Percentiles rank a stretch among this genome's conserved stretches.
Conservation (phyloP, 2,888 invertebrate genomes). For the Hypselothyrea guttata region DNA sequence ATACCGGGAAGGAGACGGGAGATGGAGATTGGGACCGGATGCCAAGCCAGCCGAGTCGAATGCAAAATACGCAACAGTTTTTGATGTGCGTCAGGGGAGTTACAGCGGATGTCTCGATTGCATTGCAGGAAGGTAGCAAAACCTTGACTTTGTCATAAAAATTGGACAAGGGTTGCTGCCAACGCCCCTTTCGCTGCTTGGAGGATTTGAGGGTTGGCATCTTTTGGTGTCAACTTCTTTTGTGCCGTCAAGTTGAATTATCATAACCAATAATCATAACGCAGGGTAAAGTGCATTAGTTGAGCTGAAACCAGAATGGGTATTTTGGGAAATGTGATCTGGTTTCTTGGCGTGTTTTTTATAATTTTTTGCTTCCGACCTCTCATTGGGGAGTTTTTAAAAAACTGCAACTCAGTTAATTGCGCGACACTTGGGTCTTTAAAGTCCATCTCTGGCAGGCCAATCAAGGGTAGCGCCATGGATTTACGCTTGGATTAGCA, state of each 20-base stretch:
- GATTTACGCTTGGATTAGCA: slow-evolving; percentile 47
- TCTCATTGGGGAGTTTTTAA: slow-evolving; percentile 69
- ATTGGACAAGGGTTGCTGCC: too few species aligned
- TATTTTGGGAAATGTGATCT: slow-evolving; percentile 48
- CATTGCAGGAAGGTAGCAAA: slow-evolving; percentile 36
- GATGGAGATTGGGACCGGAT: slow-evolving; percentile 30
- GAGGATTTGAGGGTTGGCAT: not conserved
- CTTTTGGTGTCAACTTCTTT: slow-evolving; percentile 63
- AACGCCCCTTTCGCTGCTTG: not conserved
- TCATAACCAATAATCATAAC: slow-evolving; percentile 75
- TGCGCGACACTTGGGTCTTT: slow-evolving; percentile 59
- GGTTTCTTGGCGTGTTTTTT: slow-evolving; percentile 19
- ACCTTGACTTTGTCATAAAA: slow-evolving; percentile 38
- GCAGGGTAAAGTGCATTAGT: slow-evolving; percentile 59
- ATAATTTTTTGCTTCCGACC: slow-evolving; percentile 13
- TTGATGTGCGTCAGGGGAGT: slow-evolving; percentile 71
- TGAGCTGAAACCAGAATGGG: slow-evolving; percentile 10
- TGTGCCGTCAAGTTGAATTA: slow-evolving; percentile 70
- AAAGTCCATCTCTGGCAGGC: slow-evolving; percentile 6
- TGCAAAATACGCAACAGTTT: slow-evolving; percentile 76
- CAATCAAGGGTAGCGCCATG: slow-evolving; percentile 46
- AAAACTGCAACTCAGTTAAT: slow-evolving; percentile 56
- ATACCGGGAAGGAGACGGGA: slow-evolving; percentile 17
- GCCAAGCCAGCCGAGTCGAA: slow-evolving; percentile 44
- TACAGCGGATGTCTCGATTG: slow-evolving; percentile 50